These are phyloP conservation scores for Sinella curviseta DNA, from an alignment of 1,140 invertebrate species.

Conservation along the genomic window DNA sequence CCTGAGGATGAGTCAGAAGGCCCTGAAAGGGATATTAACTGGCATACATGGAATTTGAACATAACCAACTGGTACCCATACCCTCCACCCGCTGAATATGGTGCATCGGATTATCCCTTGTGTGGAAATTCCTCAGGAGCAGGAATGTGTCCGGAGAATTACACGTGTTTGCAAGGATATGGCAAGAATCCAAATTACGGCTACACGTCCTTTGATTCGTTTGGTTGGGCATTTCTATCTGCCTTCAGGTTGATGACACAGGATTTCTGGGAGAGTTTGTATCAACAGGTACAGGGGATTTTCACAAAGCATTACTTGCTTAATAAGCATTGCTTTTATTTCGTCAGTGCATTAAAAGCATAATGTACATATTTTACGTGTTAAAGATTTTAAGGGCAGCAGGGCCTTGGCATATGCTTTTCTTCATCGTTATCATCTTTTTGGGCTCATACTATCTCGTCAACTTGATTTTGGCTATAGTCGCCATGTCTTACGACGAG, in stretches of 20 bases:
- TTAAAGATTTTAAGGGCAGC: slow-evolving; percentile 71
- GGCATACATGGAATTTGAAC: too few species aligned
- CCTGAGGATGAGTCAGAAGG: slow-evolving; percentile 80
- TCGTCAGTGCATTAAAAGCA: too few species aligned
- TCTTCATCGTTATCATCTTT: slow-evolving; percentile 98
- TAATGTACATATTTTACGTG: background rate
- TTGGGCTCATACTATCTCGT: too few species aligned
- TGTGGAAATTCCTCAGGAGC: slow-evolving; percentile 87
- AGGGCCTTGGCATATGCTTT: slow-evolving; percentile 94
- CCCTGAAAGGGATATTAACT: background rate
- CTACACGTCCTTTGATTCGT: too few species aligned
- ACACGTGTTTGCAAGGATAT: too few species aligned
- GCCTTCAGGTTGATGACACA: slow-evolving; percentile 53
- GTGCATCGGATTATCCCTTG: slow-evolving; percentile 68
- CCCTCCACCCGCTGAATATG: slow-evolving; percentile 55
- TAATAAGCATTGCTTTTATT: too few species aligned
- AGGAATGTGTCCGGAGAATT: slow-evolving; percentile 58
- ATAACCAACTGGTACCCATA: slow-evolving; percentile 9
- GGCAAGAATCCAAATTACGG: too few species aligned
- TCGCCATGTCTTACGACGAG: too few species aligned
- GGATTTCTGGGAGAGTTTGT: too few species aligned
- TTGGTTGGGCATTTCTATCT: slow-evolving; percentile 60
- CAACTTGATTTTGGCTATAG: too few species aligned
- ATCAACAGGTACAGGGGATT: background rate
- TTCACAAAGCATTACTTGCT: background rate